Conservation (phyloP, 2,888 invertebrate species). For the Mythimna ferrago region DNA sequence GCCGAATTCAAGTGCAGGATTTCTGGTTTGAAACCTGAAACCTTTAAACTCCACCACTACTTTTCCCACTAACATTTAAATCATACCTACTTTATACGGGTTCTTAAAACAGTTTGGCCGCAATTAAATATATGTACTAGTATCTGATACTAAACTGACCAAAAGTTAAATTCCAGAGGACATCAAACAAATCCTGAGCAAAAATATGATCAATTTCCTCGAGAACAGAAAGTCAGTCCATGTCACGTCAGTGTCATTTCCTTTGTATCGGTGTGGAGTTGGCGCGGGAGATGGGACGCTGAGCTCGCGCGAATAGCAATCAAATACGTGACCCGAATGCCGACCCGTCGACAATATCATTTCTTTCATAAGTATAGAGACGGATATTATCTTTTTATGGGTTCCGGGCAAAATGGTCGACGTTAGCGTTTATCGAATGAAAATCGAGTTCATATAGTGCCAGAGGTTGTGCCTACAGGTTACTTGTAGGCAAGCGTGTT, state of each 20-base stretch:
- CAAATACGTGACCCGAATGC: conserved; percentile 49
- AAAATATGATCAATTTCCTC: neutral
- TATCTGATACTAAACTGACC: neutral
- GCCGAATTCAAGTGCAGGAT: neutral
- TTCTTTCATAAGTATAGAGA: conserved; percentile 4
- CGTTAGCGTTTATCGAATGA: neutral
- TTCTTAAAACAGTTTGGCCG: too few relatives aligned
- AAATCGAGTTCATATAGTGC: neutral
- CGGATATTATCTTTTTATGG: conserved; percentile 17
- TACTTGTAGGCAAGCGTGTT: neutral
- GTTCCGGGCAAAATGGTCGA: conserved; percentile 1
- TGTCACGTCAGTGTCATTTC: conserved; percentile 3
- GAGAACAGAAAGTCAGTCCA: neutral
- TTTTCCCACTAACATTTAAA: too few relatives aligned
- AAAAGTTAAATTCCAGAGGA: neutral
- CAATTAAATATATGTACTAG: too few relatives aligned
- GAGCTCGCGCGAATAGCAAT: conserved; percentile 38
- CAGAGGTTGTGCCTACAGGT: neutral
- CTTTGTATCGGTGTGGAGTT: conserved; percentile 5
- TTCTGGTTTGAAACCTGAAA: too few relatives aligned
- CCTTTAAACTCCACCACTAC: too few relatives aligned
- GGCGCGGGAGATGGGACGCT: conserved; percentile 33
- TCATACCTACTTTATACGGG: too few relatives aligned
- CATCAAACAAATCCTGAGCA: too few relatives aligned
- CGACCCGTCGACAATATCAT: conserved; percentile 9